These are phyloP conservation scores for Setophaga petechia DNA, from an alignment of 2,113 vertebrate species.

Conservation along the genomic window DNA sequence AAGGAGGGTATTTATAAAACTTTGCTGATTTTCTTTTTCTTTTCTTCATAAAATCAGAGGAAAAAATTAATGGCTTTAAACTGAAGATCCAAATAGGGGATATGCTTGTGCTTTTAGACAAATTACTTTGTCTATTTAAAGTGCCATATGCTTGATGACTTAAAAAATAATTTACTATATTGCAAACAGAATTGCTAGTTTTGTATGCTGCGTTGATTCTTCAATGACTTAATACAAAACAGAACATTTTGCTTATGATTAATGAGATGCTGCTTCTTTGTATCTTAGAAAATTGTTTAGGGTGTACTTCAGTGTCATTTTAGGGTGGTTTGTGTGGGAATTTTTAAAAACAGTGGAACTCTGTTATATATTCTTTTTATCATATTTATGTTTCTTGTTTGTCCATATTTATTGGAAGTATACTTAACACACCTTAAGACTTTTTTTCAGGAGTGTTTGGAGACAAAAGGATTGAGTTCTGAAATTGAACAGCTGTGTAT, in stretches of 20 bases:
- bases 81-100: neutral
- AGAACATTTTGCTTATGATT: neutral
- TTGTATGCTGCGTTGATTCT: neutral
- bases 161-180: neutral
- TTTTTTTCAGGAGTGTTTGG: neutral
- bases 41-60: neutral
- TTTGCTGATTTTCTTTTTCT: neutral
- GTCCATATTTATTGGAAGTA: neutral
- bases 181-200: neutral
- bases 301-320: slow-evolving; percentile 6
- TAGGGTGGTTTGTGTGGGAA: neutral
- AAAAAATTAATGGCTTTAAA: neutral
- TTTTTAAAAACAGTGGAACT: neutral
- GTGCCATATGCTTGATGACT: neutral
- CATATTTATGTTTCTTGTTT: neutral
- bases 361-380: neutral
- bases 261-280: neutral
- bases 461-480: neutral
- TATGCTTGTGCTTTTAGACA: neutral
- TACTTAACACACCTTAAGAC: neutral
- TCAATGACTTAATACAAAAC: neutral
- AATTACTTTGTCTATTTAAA: neutral
- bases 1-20: neutral
- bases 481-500: neutral
- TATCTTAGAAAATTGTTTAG: neutral